Percentiles rank a stretch among this genome's conserved stretches.
These are phyloP conservation scores for Lacanobia oleracea DNA, from an alignment of 2,888 invertebrate genomes.

Conservation along the genomic window DNA sequence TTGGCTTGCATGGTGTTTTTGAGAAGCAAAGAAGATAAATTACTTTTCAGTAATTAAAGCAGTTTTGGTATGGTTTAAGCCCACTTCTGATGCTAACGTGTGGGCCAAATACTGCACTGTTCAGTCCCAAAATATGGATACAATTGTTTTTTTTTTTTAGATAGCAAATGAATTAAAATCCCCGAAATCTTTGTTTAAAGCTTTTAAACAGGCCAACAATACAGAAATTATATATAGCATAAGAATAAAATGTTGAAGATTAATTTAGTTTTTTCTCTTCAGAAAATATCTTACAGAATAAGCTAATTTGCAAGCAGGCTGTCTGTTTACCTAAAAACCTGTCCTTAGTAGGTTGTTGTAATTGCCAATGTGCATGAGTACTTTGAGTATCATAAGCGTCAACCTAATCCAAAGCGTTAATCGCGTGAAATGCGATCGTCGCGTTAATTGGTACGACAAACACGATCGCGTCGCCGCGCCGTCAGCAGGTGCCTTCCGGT, in stretches of 20 bases:
- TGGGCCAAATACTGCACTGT: not conserved
- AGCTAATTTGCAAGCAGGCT: not conserved
- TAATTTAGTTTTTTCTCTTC: not conserved
- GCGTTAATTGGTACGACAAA: too few relatives aligned
- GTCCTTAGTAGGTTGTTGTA: conserved; percentile 49
- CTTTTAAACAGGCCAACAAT: not conserved
- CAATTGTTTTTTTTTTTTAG: too few relatives aligned
- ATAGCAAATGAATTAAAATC: too few relatives aligned
- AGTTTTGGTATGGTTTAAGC: not conserved
- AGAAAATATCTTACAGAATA: not conserved
- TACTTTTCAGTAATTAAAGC: not conserved
- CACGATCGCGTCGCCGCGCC: too few relatives aligned
- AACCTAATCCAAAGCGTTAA: too few relatives aligned
- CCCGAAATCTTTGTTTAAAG: too few relatives aligned
- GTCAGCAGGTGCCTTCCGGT: too few relatives aligned
- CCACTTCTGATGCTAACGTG: not conserved
- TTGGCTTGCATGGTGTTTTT: not conserved
- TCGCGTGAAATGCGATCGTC: too few relatives aligned
- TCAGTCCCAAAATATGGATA: too few relatives aligned
- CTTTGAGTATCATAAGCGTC: conserved; percentile 35
- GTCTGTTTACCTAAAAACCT: conserved; percentile 25
- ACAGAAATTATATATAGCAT: not conserved
- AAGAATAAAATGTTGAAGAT: not conserved
- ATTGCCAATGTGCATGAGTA: conserved; percentile 61
- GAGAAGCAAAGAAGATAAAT: not conserved